Percentiles rank a stretch among this genome's conserved stretches.
Evolutionary conservation across 1,140 invertebrate genomes (phyloP).

Genomic region (Drosophila auraria): DNA sequence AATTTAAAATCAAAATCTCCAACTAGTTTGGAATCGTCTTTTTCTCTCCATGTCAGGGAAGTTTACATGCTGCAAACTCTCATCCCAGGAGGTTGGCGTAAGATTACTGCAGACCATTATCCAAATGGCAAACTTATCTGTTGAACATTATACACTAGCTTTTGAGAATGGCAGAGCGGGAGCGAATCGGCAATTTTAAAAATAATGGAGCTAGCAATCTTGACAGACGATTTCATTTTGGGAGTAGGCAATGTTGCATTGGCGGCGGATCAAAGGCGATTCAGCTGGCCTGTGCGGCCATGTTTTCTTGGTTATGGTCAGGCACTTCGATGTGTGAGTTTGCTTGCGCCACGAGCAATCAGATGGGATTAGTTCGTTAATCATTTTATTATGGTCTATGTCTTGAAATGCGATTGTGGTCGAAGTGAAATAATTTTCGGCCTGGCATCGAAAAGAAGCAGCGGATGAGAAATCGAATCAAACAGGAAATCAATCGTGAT

Average conservation of each 20-base stretch:
- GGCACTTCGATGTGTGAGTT: conserved; percentile 24
- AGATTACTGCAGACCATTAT: conserved; percentile 51
- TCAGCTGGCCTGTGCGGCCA: conserved; percentile 15
- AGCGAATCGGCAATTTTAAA: conserved; percentile 47
- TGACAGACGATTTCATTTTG: conserved; percentile 45
- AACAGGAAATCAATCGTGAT: conserved; percentile 29
- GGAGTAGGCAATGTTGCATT: conserved; percentile 35
- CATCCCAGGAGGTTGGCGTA: conserved; percentile 42
- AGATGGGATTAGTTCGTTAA: conserved; percentile 80
- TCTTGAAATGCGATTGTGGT: conserved; percentile 17
- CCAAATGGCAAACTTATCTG: conserved; percentile 59
- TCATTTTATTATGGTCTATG: conserved; percentile 71
- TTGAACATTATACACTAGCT: conserved; percentile 38
- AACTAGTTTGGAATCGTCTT: conserved; percentile 52
- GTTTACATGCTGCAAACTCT: conserved; percentile 25
- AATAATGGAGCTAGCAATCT: conserved; percentile 59
- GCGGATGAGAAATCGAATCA: conserved; percentile 31
- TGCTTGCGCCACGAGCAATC: conserved; percentile 65
- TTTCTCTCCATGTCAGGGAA: conserved; percentile 64
- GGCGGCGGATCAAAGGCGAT: conserved; percentile 44
- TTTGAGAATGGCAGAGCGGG: conserved; percentile 16
- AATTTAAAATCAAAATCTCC: not conserved
- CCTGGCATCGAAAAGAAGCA: conserved; percentile 3
- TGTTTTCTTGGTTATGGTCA: conserved; percentile 24
- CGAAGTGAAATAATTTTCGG: conserved; percentile 10